A percentile compares a stretch with the other conserved stretches of the same genome.
Evolutionary conservation across 2,113 vertebrate genomes (phyloP).

Genomic region (Hippocampus zosterae): DNA sequence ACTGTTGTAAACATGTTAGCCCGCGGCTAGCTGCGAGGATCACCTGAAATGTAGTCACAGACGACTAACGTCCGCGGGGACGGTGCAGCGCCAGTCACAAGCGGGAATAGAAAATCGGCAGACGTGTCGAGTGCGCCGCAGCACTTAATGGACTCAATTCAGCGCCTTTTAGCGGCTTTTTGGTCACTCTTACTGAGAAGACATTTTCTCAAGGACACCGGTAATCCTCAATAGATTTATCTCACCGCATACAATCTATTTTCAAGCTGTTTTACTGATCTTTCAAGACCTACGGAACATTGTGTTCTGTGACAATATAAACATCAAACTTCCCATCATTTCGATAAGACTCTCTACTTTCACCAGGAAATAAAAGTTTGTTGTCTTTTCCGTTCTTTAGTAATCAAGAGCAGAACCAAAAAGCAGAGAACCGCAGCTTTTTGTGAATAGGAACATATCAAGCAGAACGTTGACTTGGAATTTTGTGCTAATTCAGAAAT

Average conservation of each 20-base stretch:
- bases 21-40: background rate
- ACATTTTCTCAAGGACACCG: background rate
- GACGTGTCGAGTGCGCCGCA: background rate
- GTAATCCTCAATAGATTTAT: background rate
- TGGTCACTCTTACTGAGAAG: background rate
- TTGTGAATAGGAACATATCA: too few species aligned
- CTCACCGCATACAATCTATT: background rate
- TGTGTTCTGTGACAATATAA: too few species aligned
- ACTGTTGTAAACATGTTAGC: background rate
- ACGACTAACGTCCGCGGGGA: slow-evolving; percentile 1
- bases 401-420: too few species aligned
- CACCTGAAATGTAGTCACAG: slow-evolving; percentile 20
- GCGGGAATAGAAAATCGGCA: background rate
- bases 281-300: too few species aligned
- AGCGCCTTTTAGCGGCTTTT: background rate
- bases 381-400: too few species aligned
- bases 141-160: background rate
- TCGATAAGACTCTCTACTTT: too few species aligned
- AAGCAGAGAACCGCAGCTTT: too few species aligned
- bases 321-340: too few species aligned
- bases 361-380: too few species aligned
- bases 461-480: too few species aligned
- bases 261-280: too few species aligned
- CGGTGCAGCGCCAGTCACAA: background rate
- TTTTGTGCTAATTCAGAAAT: too few species aligned